Conservation (phyloP, 2,113 vertebrate species). For the Isichthys henryi region DNA sequence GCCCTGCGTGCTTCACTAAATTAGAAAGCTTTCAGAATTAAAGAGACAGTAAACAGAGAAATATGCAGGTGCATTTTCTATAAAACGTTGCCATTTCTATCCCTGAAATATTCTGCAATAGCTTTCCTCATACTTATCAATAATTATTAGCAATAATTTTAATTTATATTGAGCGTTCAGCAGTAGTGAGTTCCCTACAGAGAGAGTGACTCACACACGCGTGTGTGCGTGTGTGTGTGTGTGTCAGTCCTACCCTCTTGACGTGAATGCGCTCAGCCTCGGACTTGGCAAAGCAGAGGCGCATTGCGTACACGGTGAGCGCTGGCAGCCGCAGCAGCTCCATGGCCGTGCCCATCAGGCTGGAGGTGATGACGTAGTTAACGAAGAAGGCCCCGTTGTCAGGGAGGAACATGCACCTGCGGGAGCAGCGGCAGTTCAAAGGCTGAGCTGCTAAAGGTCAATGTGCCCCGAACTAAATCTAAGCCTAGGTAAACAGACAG, state of each 20-base stretch:
- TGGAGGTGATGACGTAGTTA: slow-evolving; percentile 88
- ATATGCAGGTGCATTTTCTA: background rate
- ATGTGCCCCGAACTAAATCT: background rate
- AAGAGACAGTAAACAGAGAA: background rate
- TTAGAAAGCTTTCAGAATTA: background rate
- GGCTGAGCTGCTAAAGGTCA: background rate
- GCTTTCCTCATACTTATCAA: background rate
- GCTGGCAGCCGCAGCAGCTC: slow-evolving; percentile 82
- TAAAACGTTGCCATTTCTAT: background rate
- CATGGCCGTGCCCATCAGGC: slow-evolving; percentile 83
- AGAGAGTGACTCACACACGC: background rate
- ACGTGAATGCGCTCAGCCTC: slow-evolving; percentile 85
- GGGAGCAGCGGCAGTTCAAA: background rate
- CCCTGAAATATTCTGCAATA: background rate
- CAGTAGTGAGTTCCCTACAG: background rate
- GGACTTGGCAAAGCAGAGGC: slow-evolving; percentile 84
- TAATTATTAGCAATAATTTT: background rate
- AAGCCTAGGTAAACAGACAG: background rate
- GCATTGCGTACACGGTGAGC: slow-evolving; percentile 70
- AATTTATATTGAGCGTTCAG: background rate
- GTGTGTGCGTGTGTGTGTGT: background rate
- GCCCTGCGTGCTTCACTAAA: background rate
- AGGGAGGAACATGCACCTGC: slow-evolving; percentile 90
- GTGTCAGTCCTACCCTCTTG: slow-evolving; percentile 65
- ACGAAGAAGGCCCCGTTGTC: slow-evolving; percentile 95